Conservation (phyloP, 2,113 vertebrate genomes). For the Pungitius pungitius region DNA sequence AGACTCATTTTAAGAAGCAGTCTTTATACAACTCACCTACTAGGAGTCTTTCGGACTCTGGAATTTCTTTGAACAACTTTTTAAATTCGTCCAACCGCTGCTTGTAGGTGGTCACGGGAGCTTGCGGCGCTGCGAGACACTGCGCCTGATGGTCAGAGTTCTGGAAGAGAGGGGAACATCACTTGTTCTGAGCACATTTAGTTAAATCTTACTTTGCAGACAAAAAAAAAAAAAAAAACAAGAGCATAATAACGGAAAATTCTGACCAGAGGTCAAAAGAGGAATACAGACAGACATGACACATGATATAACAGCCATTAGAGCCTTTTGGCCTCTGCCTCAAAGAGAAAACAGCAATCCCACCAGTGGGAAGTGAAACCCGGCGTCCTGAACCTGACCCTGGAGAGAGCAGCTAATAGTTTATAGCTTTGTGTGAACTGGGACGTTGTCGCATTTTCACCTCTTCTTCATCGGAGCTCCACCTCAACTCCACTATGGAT, state of each 20-base stretch:
- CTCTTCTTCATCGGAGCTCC: constrained; percentile 67
- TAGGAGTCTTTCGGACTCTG: constrained; percentile 87
- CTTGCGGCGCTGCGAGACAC: constrained; percentile 71
- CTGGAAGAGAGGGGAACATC: constrained; percentile 42
- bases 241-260: neutral
- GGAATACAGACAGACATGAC: neutral
- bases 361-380: constrained; percentile 14
- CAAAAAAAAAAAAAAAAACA: neutral
- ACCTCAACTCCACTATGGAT: constrained; percentile 53
- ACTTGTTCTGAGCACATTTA: neutral
- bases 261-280: neutral
- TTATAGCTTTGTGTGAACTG: neutral
- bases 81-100: constrained; percentile 91
- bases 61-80: constrained; percentile 89
- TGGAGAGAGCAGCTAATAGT: constrained; percentile 24
- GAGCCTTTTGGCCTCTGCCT: constrained; percentile 8
- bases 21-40: constrained; percentile 81
- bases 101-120: constrained; percentile 87
- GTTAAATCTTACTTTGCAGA: neutral
- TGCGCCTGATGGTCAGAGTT: constrained; percentile 54
- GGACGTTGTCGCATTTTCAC: constrained; percentile 32
- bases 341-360: constrained; percentile 2
- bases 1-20: neutral
- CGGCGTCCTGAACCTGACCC: constrained; percentile 10
- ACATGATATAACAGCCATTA: constrained; percentile 16